Evolutionary conservation across 2,888 invertebrate genomes (phyloP).

Genomic region (Myathropa florea): DNA sequence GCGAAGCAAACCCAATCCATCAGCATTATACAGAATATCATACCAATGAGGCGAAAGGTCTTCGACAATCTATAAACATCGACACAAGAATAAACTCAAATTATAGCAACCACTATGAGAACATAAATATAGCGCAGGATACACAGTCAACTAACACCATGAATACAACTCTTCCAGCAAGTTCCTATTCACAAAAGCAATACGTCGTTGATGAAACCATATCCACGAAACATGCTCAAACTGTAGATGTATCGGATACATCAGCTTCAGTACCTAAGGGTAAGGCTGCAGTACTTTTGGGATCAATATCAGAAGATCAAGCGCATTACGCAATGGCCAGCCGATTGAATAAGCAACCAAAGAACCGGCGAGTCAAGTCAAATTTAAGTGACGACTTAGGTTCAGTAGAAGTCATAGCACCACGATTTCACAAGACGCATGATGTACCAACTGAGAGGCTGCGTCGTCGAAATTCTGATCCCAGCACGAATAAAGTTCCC

Average conservation of each 20-base stretch:
- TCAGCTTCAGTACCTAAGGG: constrained; percentile 67
- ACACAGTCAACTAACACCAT: constrained; percentile 38
- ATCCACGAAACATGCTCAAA: constrained; percentile 14
- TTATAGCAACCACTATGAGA: constrained; percentile 72
- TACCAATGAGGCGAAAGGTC: constrained; percentile 32
- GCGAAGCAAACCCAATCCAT: constrained; percentile 11
- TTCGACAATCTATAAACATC: constrained; percentile 6
- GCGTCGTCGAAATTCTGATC: constrained; percentile 88
- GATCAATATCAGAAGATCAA: constrained; percentile 74
- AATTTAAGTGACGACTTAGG: constrained; percentile 73
- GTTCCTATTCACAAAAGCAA: constrained; percentile 70
- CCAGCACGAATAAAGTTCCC: constrained; percentile 83
- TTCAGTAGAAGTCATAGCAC: constrained; percentile 53
- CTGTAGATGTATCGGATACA: background rate
- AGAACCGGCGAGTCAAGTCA: constrained; percentile 72
- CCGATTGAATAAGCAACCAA: constrained; percentile 64
- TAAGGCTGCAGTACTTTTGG: constrained; percentile 74
- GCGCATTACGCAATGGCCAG: constrained; percentile 51
- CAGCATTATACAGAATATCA: constrained; percentile 28
- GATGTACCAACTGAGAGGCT: constrained; percentile 76
- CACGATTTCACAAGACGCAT: constrained; percentile 44
- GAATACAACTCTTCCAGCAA: constrained; percentile 61
- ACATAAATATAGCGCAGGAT: constrained; percentile 51
- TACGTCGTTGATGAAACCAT: constrained; percentile 56
- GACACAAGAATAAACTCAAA: constrained; percentile 78